Percentiles rank a stretch among this genome's conserved stretches.
phyloP scores from a whole-genome alignment of 2,797 vertebrate species.

The Megaceryle alcyon region DNA sequence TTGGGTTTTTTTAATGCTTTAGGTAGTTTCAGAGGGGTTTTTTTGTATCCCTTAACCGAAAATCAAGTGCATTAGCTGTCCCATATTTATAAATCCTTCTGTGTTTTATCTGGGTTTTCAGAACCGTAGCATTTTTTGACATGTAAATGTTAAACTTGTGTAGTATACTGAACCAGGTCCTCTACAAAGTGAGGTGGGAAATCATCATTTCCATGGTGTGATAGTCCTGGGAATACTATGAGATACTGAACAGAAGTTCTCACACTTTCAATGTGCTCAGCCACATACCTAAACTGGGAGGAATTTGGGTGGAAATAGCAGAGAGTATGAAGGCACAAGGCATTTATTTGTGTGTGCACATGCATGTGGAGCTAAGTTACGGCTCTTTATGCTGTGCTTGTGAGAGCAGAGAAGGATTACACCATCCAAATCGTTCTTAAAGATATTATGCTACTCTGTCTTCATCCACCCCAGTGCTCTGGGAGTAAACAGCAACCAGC shows the following conservation, averaged over 20 bases:
- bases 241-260: not conserved
- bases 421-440: not conserved
- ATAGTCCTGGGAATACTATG: not conserved
- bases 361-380: accelerated
- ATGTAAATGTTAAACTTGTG: not conserved
- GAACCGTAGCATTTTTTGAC: not conserved
- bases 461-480: not conserved
- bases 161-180: not conserved
- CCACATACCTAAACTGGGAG: not conserved
- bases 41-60: not conserved
- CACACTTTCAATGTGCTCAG: not conserved
- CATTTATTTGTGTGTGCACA: not conserved
- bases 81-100: not conserved
- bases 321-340: not conserved
- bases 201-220: not conserved
- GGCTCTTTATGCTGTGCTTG: not conserved
- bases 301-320: not conserved
- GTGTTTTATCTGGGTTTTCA: not conserved
- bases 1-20: not conserved
- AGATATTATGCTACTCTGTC: not conserved
- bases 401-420: not conserved
- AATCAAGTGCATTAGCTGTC: not conserved
- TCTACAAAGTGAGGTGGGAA: not conserved
- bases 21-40: not conserved
- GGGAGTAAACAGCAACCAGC: not conserved